These are phyloP conservation scores for Flexamia atlantica DNA, from an alignment of 2,888 invertebrate genomes.

Conservation along the genomic window DNA sequence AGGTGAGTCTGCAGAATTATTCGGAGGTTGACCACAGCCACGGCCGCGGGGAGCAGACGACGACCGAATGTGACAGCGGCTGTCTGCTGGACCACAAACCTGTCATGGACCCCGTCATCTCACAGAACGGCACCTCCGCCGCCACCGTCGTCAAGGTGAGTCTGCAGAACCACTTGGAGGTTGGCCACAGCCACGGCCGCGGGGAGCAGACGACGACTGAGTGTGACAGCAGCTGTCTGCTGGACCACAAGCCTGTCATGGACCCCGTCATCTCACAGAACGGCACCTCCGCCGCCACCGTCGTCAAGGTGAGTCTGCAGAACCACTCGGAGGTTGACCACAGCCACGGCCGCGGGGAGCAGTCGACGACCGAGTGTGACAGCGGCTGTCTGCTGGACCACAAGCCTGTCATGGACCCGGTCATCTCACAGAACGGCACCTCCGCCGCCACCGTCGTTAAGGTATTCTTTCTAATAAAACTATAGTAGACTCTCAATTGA, in stretches of 20 bases:
- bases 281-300: not conserved
- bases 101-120: slow-evolving; percentile 26
- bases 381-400: not conserved
- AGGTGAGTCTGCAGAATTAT: no score
- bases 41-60: not conserved
- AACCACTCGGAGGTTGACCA: no score
- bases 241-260: slow-evolving; percentile 38
- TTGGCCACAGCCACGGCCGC: not conserved
- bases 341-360: not conserved
- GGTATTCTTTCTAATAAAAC: no score
- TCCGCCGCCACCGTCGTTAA: not conserved
- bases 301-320: slow-evolving; percentile 2
- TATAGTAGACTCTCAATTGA: no score
- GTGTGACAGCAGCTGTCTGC: not conserved
- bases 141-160: not conserved
- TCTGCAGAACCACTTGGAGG: no score
- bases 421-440: not conserved
- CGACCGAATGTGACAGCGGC: not conserved
- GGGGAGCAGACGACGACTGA: not conserved
- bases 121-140: not conserved
- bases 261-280: slow-evolving; percentile 14
- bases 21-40: not conserved
- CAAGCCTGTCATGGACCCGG: slow-evolving; percentile 19
- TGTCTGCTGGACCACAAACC: slow-evolving; percentile 20
- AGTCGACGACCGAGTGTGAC: not conserved